Evolutionary conservation across 2,797 vertebrate genomes (phyloP), one percentile per base, ranked within the genome.

Genomic region (Pachyuromys duprasi): DNA sequence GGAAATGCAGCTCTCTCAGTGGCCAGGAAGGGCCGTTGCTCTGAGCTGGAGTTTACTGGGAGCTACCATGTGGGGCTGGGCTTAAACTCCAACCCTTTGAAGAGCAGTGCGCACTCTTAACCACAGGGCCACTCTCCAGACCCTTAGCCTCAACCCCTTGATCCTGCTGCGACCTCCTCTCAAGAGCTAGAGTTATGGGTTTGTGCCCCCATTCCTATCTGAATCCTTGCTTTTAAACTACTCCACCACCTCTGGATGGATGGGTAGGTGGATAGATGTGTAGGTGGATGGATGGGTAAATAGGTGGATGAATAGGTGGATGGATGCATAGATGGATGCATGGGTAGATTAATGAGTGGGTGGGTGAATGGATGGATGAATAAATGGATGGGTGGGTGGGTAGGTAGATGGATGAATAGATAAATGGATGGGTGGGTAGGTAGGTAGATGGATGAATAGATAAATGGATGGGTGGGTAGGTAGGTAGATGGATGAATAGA

Each of bases 381-480:
- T 65, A 28, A 31, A 11, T 33, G 4, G 14, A 4, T 49, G 1
- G 28, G 0, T 53, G 28, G 31, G 0, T 55, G 9, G 28, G 2
- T 78, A 31, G 49, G 18, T 78, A 8, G 75, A 0, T 76, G 14
- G 75, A 4, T 53, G 7, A 14, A 1, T 28, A 5, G 14, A 3
- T 76, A 13, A 42, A 12, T 45, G 12, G 18, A 26, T 76, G 49
- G 31, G 1, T 22, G 18, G 26, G 2, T 28, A 22, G 39, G 1
- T 75, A 4, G 42, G 0, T 31, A 13, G 39, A 3, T 65, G 63
- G 31, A 2, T 13, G 33, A 28, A 1, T 31, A 20, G 28, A 6
- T 49, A 15, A 15, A 4, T 67, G 31, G 60, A 60, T 18, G 67
- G 45, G 45, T 49, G 45, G 45, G 45, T 49, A 49, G 45, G 45